Evolutionary conservation across 23 tunicate species (phyloP).

Genomic region (Ciona savignyi): DNA sequence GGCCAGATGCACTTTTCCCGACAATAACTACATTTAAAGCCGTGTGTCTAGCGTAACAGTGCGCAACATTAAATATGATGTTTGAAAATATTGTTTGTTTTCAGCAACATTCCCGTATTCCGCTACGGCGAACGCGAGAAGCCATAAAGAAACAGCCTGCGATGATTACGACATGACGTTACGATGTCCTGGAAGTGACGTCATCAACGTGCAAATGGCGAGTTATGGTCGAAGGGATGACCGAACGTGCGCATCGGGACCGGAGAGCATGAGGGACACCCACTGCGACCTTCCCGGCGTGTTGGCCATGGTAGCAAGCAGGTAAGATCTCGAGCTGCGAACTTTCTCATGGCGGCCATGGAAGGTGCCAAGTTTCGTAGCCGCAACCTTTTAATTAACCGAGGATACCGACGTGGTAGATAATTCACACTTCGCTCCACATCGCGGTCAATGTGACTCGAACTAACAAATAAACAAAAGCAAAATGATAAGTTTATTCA

Average conservation of each 20-base stretch:
- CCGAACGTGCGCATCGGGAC: slow-evolving; percentile 21
- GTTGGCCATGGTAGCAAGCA: not conserved
- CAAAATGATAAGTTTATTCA: not conserved
- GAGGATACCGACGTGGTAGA: not conserved
- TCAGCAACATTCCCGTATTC: not conserved
- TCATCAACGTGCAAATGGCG: slow-evolving; percentile 44
- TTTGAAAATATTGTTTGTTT: too few relatives aligned
- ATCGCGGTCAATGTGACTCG: not conserved
- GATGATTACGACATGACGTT: slow-evolving; percentile 25
- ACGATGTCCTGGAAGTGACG: slow-evolving; percentile 54
- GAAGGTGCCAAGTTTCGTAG: not conserved
- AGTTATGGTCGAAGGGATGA: slow-evolving; percentile 63
- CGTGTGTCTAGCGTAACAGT: too few relatives aligned
- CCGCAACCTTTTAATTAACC: not conserved
- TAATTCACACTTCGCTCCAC: not conserved
- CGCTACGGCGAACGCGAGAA: not conserved
- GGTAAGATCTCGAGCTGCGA: slow-evolving; percentile 7
- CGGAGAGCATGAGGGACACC: slow-evolving; percentile 16
- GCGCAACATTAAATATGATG: too few relatives aligned
- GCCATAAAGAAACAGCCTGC: slow-evolving; percentile 26
- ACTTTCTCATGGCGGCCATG: slow-evolving; percentile 2
- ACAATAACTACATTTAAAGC: too few relatives aligned
- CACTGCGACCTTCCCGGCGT: slow-evolving; percentile 26
- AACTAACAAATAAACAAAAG: not conserved
- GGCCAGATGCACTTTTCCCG: too few relatives aligned